Base-by-base conservation (phyloP, 2,888 invertebrate genomes). In the Plagiodera versicolora region DNA sequence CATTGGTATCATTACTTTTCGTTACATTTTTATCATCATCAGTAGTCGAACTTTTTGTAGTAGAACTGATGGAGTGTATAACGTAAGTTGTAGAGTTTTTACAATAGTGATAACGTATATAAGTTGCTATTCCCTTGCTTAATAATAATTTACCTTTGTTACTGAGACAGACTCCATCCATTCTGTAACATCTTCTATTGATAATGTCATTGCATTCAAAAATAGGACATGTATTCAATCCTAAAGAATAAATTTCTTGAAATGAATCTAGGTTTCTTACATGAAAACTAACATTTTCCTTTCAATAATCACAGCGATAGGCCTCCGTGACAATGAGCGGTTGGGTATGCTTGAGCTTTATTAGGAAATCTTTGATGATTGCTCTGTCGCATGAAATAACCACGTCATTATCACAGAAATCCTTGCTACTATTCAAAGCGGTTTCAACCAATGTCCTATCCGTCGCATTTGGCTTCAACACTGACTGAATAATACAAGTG, bases 391-490 rank as follows among this genome's bases (percentile, higher is more conserved):
- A n/a, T n/a, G 30, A 17, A 16, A 50, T 50, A 30, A 50, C 30
- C 30, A 50, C 30, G 28, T 30, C 28, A 49, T 49, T 49, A 9
- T 49, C 30, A 49, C 49, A 28, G 28, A 49, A 49, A 49, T 49
- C 28, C 16, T 49, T 49, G 30, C 49, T 49, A 49, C 30, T 28
- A 49, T 49, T 49, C 30, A 49, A n/a, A 49, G 49, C 49, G 3
- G 24, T 49, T 28, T 49, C 28, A 1, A 24, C 28, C 14, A 28
- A 24, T 49, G 16, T 28, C 30, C 49, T 49, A 49, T 49, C 49
- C 1, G 28, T 28, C 49, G 49, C 49, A 49, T 49, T 28, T 49
- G 49, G 30, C 49, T 49, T 49, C 49, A 49, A 49, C 16, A 49
- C 30, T 49, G 17, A 32, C 50, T 51, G 35, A 17, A 32, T 18